Evolutionary conservation across 2,888 invertebrate species (phyloP), one percentile per base, ranked within the genome.

Genomic region (Mechanitis mazaeus): DNA sequence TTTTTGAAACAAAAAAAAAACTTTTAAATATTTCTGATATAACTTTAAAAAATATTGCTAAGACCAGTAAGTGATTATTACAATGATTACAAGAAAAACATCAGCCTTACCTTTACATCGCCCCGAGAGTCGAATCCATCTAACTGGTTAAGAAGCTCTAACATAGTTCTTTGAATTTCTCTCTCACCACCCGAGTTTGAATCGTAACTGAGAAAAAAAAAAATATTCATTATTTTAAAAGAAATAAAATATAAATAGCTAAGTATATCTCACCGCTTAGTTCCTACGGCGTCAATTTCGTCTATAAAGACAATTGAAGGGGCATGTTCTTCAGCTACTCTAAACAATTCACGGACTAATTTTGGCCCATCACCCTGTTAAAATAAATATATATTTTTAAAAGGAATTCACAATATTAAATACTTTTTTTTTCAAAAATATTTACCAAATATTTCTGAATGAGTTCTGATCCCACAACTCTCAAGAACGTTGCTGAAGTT

Each of bases 301-400:
- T 99, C 99, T 75, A 99, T 99, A 80, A 99, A 99, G 11, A 99
- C 98, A 84, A 99, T 99, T 1, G 99, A 98, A 0, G 99, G 99
- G 0, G 99, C 98, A 90, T 99, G 98, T 80, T 99, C 99, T 81
- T 99, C 99, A 0, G 99, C 99, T n/a, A 99, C 99, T 73, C 99
- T 92, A 87, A 99, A 99, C 64, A 99, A 87, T 81, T 99, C 99
- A 61, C 99, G 92, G 1, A 99, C 99, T 65, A 99, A 91, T 88
- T 99, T 99, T 0, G 99, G 99, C 0, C 99, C 99, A 90, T 99
- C 99, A 67, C 99, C 99, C 93, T 95, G 77, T 63, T 70, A 68
- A 67, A 65, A 65, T 59, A 38, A 65, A 54, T 12, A 56, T 9
- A 58, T 38, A 38, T 57, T 9, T 33, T 50, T 33, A 58, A 38